Evolutionary conservation across 92 coral and sea anemone genomes (phyloP), one percentile per base, ranked within the genome.

Genomic region (Zoanthus gigantus): DNA sequence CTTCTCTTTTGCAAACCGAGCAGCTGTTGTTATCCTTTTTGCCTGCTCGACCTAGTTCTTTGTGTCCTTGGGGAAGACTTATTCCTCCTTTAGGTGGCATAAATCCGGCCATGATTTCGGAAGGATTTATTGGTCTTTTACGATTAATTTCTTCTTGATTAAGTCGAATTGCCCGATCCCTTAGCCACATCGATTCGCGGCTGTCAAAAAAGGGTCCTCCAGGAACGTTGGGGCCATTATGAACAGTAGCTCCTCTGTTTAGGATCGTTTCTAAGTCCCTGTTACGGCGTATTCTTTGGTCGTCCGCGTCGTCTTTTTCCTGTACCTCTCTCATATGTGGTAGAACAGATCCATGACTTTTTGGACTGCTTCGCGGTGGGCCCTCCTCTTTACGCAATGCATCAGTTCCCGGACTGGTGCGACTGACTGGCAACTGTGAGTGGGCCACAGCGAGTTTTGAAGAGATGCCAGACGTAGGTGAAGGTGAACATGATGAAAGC

Each of bases 1-100:
- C 98, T 56, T 97, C 98, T n/a, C 98, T 90, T 29, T 93, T 92
- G 69, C 99, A 97, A 86, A 95, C 98, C 2, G 94, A 93, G 28
- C 98, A 95, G 34, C 91, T 85, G 88, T 93, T 95, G n/a, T 91
- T 93, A 11, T 93, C 93, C 17, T 88, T 60, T 56, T 91, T 93
- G 29, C 82, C 90, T 3, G 87, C 34, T 18, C 83, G 46, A 2
- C 92, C 93, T 7, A 89, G 89, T 9, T 74, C 69, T n/a, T 61
- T 87, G 14, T 71, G 72, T 45, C 92, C 96, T 47, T 94, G 87
- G 50, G 93, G 92, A 72, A 92, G 68, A 8, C 78, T 85, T 12
- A 87, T 88, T 46, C 94, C 95, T 30, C 85, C 94, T 77, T 95
- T 95, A 56, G 94, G 82, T 37, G 85, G 93, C 71, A 79, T 31